Evolutionary conservation across 2,797 vertebrate species (phyloP).

Genomic region (Pogonophryne albipinna): DNA sequence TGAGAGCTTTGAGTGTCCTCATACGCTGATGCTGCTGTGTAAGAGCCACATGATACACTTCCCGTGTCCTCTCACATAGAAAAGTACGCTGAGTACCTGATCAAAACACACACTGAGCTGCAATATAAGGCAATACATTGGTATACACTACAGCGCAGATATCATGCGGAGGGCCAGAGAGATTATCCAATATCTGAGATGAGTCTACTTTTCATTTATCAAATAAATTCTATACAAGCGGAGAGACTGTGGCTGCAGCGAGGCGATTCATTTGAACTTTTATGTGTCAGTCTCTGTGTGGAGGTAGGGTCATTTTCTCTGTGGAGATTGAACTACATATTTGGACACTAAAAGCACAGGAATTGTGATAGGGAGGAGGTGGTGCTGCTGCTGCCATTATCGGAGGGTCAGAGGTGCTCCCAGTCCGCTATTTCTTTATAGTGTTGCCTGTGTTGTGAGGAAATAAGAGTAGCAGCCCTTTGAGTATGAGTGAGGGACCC

Average conservation of each 20-base stretch:
- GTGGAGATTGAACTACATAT: conserved; percentile 19
- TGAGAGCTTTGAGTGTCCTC: conserved; percentile 37
- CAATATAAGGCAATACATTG: conserved; percentile 37
- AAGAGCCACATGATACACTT: conserved; percentile 17
- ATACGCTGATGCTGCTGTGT: conserved; percentile 24
- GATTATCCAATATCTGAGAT: conserved; percentile 36
- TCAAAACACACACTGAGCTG: conserved; percentile 33
- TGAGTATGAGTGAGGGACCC: conserved; percentile 30
- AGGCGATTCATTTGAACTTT: conserved; percentile 28
- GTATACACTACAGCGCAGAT: conserved; percentile 20
- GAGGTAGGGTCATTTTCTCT: background rate
- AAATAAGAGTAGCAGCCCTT: conserved; percentile 36
- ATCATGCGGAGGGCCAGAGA: conserved; percentile 19
- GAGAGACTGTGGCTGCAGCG: background rate
- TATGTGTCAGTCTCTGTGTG: background rate
- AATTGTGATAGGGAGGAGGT: conserved; percentile 20
- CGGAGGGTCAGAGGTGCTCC: conserved; percentile 27
- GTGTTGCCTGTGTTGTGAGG: conserved; percentile 39
- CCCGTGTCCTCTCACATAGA: conserved; percentile 15
- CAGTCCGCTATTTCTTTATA: conserved; percentile 51
- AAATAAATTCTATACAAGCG: background rate
- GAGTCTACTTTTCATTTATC: conserved; percentile 25
- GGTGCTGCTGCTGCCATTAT: conserved; percentile 44
- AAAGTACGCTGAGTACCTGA: conserved; percentile 1
- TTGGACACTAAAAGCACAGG: conserved; percentile 42